These are phyloP conservation scores for Heliconius sara DNA, from an alignment of 2,888 invertebrate genomes.

Conservation along the genomic window DNA sequence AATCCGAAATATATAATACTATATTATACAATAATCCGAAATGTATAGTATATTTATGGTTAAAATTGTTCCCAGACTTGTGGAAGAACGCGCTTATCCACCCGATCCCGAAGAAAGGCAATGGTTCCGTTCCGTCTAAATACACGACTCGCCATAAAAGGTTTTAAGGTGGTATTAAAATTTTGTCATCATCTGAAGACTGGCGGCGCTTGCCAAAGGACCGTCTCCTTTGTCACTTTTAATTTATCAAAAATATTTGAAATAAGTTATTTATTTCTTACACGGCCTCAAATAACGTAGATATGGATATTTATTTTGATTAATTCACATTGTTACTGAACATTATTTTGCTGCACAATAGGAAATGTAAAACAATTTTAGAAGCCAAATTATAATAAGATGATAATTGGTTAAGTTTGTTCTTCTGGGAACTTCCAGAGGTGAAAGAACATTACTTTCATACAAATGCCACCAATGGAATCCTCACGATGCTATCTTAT, in stretches of 20 bases:
- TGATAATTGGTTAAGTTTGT: too few relatives aligned
- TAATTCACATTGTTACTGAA: too few relatives aligned
- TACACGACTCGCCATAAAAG: slow-evolving; percentile 11
- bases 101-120: too few relatives aligned
- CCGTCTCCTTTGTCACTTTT: neutral
- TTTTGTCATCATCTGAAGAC: slow-evolving; percentile 2
- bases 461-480: slow-evolving; percentile 15
- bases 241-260: neutral
- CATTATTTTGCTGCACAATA: too few relatives aligned
- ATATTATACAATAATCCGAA: too few relatives aligned
- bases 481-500: slow-evolving; percentile 14
- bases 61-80: too few relatives aligned
- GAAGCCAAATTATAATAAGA: too few relatives aligned
- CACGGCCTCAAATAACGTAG: neutral
- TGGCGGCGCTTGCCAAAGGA: neutral
- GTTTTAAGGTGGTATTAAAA: slow-evolving; percentile 26
- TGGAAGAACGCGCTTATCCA: too few relatives aligned
- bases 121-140: too few relatives aligned
- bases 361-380: too few relatives aligned
- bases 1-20: too few relatives aligned
- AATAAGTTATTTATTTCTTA: neutral
- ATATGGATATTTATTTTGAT: neutral
- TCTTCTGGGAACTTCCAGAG: neutral
- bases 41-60: too few relatives aligned
- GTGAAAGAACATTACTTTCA: slow-evolving; percentile 21